Evolutionary conservation across 2,797 vertebrate species (phyloP), one percentile per base, ranked within the genome.

Genomic region (Octomys mimax): DNA sequence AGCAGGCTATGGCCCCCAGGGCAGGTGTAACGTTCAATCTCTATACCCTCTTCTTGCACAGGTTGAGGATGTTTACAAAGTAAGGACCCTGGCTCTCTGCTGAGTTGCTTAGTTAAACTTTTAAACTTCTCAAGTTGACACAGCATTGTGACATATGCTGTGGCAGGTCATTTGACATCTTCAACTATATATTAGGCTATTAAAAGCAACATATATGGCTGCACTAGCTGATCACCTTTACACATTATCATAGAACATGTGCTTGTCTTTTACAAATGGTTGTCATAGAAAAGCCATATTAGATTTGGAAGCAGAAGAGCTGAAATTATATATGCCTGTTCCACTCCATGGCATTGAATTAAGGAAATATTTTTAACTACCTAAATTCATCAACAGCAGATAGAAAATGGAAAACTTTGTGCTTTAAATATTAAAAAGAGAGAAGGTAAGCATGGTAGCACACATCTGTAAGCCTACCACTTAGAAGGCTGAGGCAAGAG

Each of bases 311-410:
- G n/a, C 21, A 14, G 5, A 16, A 49, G 5, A 71, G 21, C 61
- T 82, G 21, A 93, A 81, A 87, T 77, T 89, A 12, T 52, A 28
- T 83, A 87, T 77, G 77, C 80, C n/a, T 86, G 6, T n/a, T 87
- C 82, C 16, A 87, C 82, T 70, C 52, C 61, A 33, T 86, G 91
- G n/a, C 62, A 66, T n/a, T 57, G 31, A 86, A 66, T 57, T 75
- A 66, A 93, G 62, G 54, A 90, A 52, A 52, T 70, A 49, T 68
- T 73, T 71, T 77, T 62, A 78, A 52, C 77, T 61, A 6, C 66
- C 22, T 39, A 36, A 82, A 93, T 87, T 94, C 8, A 91, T 22
- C 52, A 82, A 39, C 2, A 64, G 11, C 61, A 78, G 39, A n/a
- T 78, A 83, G 52, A 71, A 18, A 91, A 79, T 12, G 6, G 82